Conservation (phyloP, 2,888 invertebrate genomes). For the Stegana nigrithorax region DNA sequence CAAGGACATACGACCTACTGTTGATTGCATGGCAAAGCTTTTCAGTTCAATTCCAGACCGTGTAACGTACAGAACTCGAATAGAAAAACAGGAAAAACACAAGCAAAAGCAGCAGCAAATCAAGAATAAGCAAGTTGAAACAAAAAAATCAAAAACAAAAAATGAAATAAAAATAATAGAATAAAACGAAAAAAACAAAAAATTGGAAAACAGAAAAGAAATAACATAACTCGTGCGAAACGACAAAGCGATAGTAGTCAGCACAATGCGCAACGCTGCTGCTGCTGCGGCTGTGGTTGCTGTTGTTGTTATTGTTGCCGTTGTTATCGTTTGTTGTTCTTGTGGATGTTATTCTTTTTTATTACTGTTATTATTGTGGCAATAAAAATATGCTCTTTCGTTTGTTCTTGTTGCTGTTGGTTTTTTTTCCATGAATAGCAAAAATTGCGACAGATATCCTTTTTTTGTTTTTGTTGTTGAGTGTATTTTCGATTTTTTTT, state of each 20-base stretch:
- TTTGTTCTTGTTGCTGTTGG: no score
- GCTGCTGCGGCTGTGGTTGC: slow-evolving; percentile 7
- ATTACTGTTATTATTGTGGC: no score
- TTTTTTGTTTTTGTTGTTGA: no score
- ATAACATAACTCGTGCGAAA: no score
- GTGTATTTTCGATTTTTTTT: no score
- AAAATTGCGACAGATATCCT: no score
- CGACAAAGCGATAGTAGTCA: no score
- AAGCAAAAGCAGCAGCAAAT: slow-evolving; percentile 29
- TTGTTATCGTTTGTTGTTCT: slow-evolving; percentile 1
- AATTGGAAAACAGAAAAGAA: background rate
- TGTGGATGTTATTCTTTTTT: no score
- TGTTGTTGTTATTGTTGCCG: slow-evolving; percentile 16
- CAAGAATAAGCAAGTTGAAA: no score
- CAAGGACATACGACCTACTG: slow-evolving; percentile 61
- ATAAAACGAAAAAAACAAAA: background rate
- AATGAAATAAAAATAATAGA: background rate
- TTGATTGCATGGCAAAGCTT: slow-evolving; percentile 54
- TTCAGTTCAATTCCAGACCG: slow-evolving; percentile 59
- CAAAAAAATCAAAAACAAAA: background rate
- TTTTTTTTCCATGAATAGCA: background rate
- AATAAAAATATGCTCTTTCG: no score
- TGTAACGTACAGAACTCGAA: slow-evolving; percentile 47
- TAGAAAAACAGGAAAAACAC: slow-evolving; percentile 18
- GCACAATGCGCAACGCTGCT: no score